These are phyloP conservation scores for Drosophila truncata DNA, from an alignment of 1,140 invertebrate genomes.

Conservation along the genomic window DNA sequence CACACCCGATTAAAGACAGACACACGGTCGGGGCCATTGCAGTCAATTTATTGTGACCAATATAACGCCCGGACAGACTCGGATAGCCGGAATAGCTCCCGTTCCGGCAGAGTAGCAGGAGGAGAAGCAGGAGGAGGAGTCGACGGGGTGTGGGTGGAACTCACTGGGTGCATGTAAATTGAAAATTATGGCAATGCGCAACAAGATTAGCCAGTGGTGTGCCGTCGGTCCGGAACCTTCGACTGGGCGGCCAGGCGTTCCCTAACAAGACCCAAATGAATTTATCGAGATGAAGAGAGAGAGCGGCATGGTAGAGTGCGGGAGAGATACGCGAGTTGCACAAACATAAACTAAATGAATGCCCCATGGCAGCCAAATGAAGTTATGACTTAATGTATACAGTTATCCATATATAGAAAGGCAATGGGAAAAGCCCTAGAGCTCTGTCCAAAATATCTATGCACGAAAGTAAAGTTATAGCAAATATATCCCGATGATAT, in stretches of 20 bases:
- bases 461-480: slow-evolving; percentile 15
- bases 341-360: slow-evolving; percentile 71
- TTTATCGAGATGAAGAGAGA: slow-evolving; percentile 52
- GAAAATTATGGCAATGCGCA: slow-evolving; percentile 84
- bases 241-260: slow-evolving; percentile 6
- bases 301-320: slow-evolving; percentile 1
- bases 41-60: slow-evolving; percentile 80
- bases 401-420: slow-evolving; percentile 12
- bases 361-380: slow-evolving; percentile 65
- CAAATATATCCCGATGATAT: slow-evolving; percentile 4
- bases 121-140: neutral
- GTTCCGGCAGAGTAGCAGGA: slow-evolving; percentile 1
- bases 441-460: slow-evolving; percentile 14
- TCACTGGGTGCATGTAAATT: slow-evolving; percentile 76
- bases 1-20: slow-evolving; percentile 24
- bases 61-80: slow-evolving; percentile 64
- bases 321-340: slow-evolving; percentile 32
- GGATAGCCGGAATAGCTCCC: slow-evolving; percentile 22
- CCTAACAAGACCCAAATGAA: slow-evolving; percentile 60
- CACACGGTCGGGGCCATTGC: slow-evolving; percentile 29
- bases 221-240: slow-evolving; percentile 4
- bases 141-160: neutral
- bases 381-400: slow-evolving; percentile 78
- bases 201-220: slow-evolving; percentile 77
- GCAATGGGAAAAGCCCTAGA: neutral